Evolutionary conservation across 2,797 vertebrate genomes (phyloP).

Genomic region (Phoebastria nigripes): DNA sequence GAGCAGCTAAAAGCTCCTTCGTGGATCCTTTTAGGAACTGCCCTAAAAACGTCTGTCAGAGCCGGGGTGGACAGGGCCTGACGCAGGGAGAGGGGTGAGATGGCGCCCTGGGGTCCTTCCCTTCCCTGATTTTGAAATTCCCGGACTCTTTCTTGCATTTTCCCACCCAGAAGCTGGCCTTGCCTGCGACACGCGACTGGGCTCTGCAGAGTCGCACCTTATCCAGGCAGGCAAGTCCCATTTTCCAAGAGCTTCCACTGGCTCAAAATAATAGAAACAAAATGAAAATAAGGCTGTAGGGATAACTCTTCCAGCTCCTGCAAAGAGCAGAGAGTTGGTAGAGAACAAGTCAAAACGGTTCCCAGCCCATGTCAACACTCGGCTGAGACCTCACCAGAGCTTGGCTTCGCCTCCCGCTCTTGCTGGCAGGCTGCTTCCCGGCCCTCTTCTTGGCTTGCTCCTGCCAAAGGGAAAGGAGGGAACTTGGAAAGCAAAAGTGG

Average conservation of each 20-base stretch:
- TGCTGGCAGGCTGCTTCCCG: not conserved
- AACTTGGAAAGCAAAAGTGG: not conserved
- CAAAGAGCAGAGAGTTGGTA: not conserved
- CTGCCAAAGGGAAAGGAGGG: not conserved
- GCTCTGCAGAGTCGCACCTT: not conserved
- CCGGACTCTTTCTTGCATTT: not conserved
- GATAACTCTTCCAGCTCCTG: not conserved
- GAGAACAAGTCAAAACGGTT: not conserved
- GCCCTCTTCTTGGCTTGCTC: not conserved
- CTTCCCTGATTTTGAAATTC: not conserved
- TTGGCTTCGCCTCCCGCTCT: not conserved
- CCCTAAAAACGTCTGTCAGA: not conserved
- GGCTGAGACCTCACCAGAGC: not conserved
- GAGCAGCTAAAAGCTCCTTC: not conserved
- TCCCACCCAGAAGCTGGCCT: not conserved
- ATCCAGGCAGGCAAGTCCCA: not conserved
- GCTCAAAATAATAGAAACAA: not conserved
- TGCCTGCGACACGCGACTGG: accelerated
- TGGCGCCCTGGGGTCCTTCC: not conserved
- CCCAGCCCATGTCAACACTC: not conserved
- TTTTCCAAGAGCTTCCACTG: not conserved
- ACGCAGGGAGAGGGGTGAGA: not conserved
- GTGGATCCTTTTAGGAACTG: not conserved
- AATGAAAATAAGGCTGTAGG: not conserved
- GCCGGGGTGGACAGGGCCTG: accelerated